These are phyloP conservation scores for Trichosurus vulpecula DNA, from an alignment of 2,797 vertebrate genomes.

Conservation along the genomic window DNA sequence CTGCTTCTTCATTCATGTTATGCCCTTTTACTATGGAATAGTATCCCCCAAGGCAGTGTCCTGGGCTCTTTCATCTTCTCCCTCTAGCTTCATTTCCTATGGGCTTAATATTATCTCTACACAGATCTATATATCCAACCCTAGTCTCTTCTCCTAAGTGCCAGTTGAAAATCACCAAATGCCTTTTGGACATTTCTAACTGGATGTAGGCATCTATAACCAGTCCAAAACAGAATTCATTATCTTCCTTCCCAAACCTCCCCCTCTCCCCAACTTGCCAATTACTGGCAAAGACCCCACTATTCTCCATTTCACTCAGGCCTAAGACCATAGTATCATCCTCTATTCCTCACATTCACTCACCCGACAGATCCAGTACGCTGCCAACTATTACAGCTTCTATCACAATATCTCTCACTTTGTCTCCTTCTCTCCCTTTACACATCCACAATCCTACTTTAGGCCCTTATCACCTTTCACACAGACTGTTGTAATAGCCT, in stretches of 20 bases:
- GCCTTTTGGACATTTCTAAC: neutral
- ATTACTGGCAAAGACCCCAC: neutral
- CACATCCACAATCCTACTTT: neutral
- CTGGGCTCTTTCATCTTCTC: neutral
- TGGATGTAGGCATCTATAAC: neutral
- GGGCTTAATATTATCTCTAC: neutral
- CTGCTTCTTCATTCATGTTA: neutral
- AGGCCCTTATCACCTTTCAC: neutral
- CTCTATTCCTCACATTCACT: neutral
- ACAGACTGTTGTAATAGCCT: neutral
- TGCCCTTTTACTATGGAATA: neutral
- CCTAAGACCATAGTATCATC: neutral
- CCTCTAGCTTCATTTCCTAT: neutral
- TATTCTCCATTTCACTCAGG: neutral
- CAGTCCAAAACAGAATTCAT: neutral
- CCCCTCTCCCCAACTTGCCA: neutral
- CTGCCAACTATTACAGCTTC: neutral
- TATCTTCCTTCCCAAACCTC: neutral
- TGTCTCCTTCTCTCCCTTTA: neutral
- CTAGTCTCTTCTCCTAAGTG: neutral
- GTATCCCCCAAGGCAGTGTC: neutral
- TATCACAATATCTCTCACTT: neutral
- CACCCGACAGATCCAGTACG: neutral
- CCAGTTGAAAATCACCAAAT: neutral
- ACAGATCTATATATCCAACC: neutral